A percentile compares a stretch with the other conserved stretches of the same genome.
Conservation (phyloP, 1,140 invertebrate genomes). For the Gryon sp. region DNA sequence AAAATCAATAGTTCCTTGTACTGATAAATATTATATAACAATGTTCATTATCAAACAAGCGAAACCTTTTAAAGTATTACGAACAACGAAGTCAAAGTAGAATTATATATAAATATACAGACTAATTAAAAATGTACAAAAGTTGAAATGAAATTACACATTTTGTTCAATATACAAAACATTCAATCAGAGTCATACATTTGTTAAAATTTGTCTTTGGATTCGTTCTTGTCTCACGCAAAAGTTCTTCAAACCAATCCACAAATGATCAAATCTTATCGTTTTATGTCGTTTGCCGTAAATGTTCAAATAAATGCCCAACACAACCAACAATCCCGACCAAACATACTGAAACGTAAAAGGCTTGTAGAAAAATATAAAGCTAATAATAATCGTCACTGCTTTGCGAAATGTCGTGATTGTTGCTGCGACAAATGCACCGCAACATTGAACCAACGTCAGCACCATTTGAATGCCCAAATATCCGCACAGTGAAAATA, state of each 20-base stretch:
- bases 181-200: constrained; percentile 55
- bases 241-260: constrained; percentile 54
- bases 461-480: constrained; percentile 95
- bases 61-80: too few relatives aligned
- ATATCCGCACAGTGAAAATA: constrained; percentile 94
- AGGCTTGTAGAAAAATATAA: constrained; percentile 95
- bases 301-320: constrained; percentile 95
- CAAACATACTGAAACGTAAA: constrained; percentile 95
- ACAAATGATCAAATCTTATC: constrained; percentile 41
- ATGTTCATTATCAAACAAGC: too few relatives aligned
- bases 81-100: too few relatives aligned
- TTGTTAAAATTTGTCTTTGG: constrained; percentile 68
- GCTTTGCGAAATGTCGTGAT: constrained; percentile 94
- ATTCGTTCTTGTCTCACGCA: constrained; percentile 67
- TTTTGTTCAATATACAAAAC: neutral
- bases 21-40: too few relatives aligned
- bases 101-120: too few relatives aligned
- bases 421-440: constrained; percentile 94
- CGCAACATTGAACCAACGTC: constrained; percentile 90
- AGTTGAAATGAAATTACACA: too few relatives aligned
- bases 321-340: constrained; percentile 91
- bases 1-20: too few relatives aligned
- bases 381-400: constrained; percentile 94
- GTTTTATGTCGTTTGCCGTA: constrained; percentile 85
- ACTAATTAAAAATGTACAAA: neutral